Evolutionary conservation across 1,140 invertebrate species (phyloP).

Genomic region (Atta cephalotes): DNA sequence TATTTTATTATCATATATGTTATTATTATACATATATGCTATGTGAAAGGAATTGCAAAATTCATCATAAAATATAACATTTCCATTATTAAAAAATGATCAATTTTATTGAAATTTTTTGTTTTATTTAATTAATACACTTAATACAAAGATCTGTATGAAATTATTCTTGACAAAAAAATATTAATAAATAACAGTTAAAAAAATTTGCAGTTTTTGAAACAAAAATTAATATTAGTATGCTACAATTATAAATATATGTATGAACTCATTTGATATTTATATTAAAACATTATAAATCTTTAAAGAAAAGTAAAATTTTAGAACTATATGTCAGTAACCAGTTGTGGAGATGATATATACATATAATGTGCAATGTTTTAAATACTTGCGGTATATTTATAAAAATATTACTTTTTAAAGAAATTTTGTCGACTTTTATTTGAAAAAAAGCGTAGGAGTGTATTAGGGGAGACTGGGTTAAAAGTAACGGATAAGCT

Average conservation of each 20-base stretch:
- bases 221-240: constrained; percentile 4
- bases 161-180: constrained; percentile 21
- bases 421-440: constrained; percentile 19
- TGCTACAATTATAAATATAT: background rate
- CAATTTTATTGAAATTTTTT: constrained; percentile 45
- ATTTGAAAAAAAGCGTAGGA: background rate
- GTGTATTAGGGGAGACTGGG: too few relatives aligned
- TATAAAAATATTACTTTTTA: constrained; percentile 10
- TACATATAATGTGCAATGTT: background rate
- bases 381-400: background rate
- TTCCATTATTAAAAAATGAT: constrained; percentile 27
- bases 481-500: too few relatives aligned
- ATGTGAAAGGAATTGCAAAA: constrained; percentile 5
- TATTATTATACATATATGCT: background rate
- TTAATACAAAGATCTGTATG: constrained; percentile 26
- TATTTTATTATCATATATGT: background rate
- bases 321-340: background rate
- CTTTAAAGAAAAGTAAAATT: background rate
- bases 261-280: background rate
- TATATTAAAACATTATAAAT: constrained; percentile 8
- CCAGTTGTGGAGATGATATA: background rate
- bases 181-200: constrained; percentile 12
- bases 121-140: constrained; percentile 47
- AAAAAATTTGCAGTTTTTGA: constrained; percentile 38
- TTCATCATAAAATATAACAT: constrained; percentile 48